Evolutionary conservation across 2,113 vertebrate genomes (phyloP), one percentile per base, ranked within the genome.

Genomic region (Mionectes macconnelli): DNA sequence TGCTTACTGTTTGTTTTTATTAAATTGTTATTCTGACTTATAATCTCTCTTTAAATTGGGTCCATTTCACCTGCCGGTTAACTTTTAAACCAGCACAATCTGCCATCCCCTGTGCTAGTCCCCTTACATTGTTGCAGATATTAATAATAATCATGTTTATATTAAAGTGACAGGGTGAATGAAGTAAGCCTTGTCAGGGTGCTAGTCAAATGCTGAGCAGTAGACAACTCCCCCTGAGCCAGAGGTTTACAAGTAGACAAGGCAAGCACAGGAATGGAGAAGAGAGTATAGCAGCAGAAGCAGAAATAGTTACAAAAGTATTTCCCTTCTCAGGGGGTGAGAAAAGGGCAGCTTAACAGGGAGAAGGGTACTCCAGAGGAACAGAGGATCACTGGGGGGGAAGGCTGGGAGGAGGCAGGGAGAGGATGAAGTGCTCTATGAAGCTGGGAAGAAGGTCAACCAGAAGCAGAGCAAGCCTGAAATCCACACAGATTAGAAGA

Each of bases 341-440:
- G 37, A 21, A 68, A 88, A 42, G 16, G n/a, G 18, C 12, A 33
- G 12, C 9, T 79, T 62, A 9, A 53, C 31, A 53, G 50, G n/a
- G 40, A 66, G 15, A 8, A 72, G 5, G 11, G 23, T 17, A 33
- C 4, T 39, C 7, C 6, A 74, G 10, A 31, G 50, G 8, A 49
- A 45, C 4, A 5, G 52, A 81, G 40, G 24, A 66, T 8, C 2
- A 1, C 10, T 64, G 40, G 0, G 2, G 2, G 35, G 12, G 11
- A 40, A 62, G 39, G 16, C 30, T 78, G 40, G 30, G 12, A 84
- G 52, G 33, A 68, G 30, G 7, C 10, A 44, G 9, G 5, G 15
- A 59, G 47, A 82, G 31, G 4, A 27, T 0, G 3, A 72, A 23
- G 6, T 52, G 9, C 33, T 59, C 52, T 30, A 14, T 60, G 75